Base-by-base conservation (phyloP, 2,113 vertebrate genomes). In the Rhegmatorhina hoffmannsi region DNA sequence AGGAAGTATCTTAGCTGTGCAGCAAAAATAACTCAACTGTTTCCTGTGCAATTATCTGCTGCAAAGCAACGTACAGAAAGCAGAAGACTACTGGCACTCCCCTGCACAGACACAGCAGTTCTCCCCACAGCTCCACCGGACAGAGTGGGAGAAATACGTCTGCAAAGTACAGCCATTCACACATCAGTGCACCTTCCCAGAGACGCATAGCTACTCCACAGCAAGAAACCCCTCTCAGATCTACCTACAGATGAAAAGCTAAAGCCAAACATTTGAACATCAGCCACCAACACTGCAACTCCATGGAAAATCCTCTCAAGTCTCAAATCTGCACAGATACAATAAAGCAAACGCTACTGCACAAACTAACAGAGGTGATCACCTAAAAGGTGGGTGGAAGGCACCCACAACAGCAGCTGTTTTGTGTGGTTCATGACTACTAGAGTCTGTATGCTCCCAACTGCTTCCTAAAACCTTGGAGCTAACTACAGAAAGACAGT, bases 91-190 rank as follows among this genome's bases (percentile, higher is more conserved):
- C 70, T 49, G 36, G 40, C 25, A 78, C 10, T 24, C 10, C 29
- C 5, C 7, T 18, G n/a, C 23, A 59, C 0, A 1, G 78, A 74
- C 38, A 67, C 15, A 67, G 20, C 15, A 43, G 59, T 19, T 70
- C 17, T 74, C 33, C 40, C 25, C 12, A 31, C 0, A 0, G 44
- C 25, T 68, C 50, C 1, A 0, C 11, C 23, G 8, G 14, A 26
- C 21, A 11, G 15, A 6, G 1, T 50, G 26, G 66, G n/a, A 93
- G 40, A 88, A 86, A 34, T 10, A 77, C 0, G 0, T 11, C 46
- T 59, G 46, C n/a, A 29, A 79, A 82, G 50, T 17, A 55, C 33
- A 64, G 29, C 3, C 2, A 29, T 36, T 84, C 31, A n/a, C 40
- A 24, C 3, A 1, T 9, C 6, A 74, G 38, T 23, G 18, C 28